These are phyloP conservation scores for Drosophila rubida DNA, from an alignment of 2,888 invertebrate species.

Conservation along the genomic window DNA sequence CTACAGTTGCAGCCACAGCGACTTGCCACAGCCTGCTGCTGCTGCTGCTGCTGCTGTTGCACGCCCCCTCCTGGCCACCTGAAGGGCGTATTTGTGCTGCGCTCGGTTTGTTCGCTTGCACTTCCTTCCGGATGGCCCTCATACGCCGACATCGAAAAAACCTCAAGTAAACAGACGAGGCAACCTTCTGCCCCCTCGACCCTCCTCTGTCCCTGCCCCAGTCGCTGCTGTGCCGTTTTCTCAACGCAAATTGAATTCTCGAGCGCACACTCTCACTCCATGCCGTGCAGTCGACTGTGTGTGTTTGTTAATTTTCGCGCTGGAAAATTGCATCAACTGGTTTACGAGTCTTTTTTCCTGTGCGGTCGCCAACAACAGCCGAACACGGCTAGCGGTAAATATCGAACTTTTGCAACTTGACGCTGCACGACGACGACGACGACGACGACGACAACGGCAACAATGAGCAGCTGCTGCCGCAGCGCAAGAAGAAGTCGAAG, in stretches of 20 bases:
- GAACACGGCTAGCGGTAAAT: conserved; percentile 39
- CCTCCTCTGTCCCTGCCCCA: no score
- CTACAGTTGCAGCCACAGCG: not conserved
- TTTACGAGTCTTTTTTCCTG: conserved; percentile 45
- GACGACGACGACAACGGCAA: conserved; percentile 3
- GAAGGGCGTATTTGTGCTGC: conserved; percentile 59
- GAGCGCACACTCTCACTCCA: conserved; percentile 60
- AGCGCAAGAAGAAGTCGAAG: not conserved
- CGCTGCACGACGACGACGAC: conserved; percentile 13
- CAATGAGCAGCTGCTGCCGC: not conserved
- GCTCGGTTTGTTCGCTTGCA: conserved; percentile 74
- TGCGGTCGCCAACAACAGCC: conserved; percentile 40
- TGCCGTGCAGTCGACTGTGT: conserved; percentile 29
- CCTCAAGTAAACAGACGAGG: conserved; percentile 73
- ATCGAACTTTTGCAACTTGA: conserved; percentile 35
- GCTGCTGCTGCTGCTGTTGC: not conserved
- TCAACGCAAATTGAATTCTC: conserved; percentile 75
- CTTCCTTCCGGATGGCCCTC: conserved; percentile 71
- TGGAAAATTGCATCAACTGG: conserved; percentile 76
- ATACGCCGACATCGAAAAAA: conserved; percentile 47
- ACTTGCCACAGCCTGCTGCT: not conserved
- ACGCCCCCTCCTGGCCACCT: not conserved
- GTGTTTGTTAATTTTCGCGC: conserved; percentile 74
- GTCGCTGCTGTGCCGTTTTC: no score
- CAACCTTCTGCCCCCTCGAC: conserved; percentile 11